Evolutionary conservation across 2,113 vertebrate species (phyloP).

Genomic region (Syngnathoides biaculeatus): DNA sequence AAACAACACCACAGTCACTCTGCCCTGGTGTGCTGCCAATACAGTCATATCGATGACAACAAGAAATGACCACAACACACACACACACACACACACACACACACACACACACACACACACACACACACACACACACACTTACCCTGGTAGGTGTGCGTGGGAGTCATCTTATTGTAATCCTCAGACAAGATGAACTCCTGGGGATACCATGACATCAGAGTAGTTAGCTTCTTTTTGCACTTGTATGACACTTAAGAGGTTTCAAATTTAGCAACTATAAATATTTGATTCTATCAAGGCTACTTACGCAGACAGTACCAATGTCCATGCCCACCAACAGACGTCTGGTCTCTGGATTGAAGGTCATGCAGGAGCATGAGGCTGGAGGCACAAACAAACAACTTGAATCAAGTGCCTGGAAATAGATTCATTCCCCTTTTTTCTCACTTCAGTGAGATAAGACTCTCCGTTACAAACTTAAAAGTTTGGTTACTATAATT

Average conservation of each 20-base stretch:
- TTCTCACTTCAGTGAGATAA: too few species aligned
- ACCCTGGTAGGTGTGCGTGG: constrained; percentile 88
- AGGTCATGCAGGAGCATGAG: constrained; percentile 94
- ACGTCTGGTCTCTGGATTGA: constrained; percentile 97
- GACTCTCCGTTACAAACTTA: too few species aligned
- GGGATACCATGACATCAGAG: constrained; percentile 10
- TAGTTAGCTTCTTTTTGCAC: not conserved
- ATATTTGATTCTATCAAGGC: not conserved
- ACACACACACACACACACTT: constrained; percentile 45
- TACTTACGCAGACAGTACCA: constrained; percentile 91
- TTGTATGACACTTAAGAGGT: not conserved
- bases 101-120: constrained; percentile 18
- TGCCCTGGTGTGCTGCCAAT: constrained; percentile 86
- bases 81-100: not conserved
- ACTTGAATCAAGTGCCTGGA: not conserved
- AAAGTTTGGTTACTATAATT: too few species aligned
- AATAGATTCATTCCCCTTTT: too few species aligned
- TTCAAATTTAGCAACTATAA: not conserved
- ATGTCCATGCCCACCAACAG: constrained; percentile 94
- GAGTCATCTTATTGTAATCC: constrained; percentile 97
- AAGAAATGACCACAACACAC: not conserved
- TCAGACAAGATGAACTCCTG: constrained; percentile 96
- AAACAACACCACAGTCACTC: constrained; percentile 90
- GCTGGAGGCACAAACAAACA: constrained; percentile 72
- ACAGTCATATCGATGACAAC: not conserved